phyloP scores from a whole-genome alignment of 2,888 invertebrate species.

The Galeruca laticollis region DNA sequence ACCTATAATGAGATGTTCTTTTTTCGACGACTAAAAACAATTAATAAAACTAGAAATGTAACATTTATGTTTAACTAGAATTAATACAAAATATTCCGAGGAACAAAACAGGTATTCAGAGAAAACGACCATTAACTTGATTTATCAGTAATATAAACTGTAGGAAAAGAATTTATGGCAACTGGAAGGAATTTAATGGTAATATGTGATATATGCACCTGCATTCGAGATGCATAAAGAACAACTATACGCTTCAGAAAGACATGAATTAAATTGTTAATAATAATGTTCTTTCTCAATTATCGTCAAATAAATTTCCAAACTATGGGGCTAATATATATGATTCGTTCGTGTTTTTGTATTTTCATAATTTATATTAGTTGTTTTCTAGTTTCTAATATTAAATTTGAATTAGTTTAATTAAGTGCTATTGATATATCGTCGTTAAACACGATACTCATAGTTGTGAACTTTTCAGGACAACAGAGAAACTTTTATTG shows the following conservation, averaged over 20 bases:
- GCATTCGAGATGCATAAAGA: constrained; percentile 32
- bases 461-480: too few species aligned
- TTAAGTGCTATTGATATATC: too few species aligned
- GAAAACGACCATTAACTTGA: constrained; percentile 60
- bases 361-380: neutral
- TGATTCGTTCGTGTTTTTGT: too few species aligned
- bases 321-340: neutral
- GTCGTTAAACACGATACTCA: too few species aligned
- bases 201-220: constrained; percentile 61
- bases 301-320: constrained; percentile 32
- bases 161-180: constrained; percentile 55
- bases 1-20: too few species aligned
- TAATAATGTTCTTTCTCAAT: constrained; percentile 36
- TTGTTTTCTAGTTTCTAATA: neutral
- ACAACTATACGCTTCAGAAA: constrained; percentile 13
- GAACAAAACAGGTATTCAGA: constrained; percentile 57
- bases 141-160: constrained; percentile 59
- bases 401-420: too few species aligned
- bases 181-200: constrained; percentile 59
- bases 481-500: too few species aligned
- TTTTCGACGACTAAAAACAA: too few species aligned
- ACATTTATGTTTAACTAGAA: neutral
- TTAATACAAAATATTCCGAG: constrained; percentile 55
- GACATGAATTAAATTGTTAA: constrained; percentile 35
- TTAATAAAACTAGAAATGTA: too few species aligned